A percentile compares a stretch with the other conserved stretches of the same genome.
Evolutionary conservation across 2,113 vertebrate species (phyloP).

Genomic region (Gymnobelideus leadbeateri): DNA sequence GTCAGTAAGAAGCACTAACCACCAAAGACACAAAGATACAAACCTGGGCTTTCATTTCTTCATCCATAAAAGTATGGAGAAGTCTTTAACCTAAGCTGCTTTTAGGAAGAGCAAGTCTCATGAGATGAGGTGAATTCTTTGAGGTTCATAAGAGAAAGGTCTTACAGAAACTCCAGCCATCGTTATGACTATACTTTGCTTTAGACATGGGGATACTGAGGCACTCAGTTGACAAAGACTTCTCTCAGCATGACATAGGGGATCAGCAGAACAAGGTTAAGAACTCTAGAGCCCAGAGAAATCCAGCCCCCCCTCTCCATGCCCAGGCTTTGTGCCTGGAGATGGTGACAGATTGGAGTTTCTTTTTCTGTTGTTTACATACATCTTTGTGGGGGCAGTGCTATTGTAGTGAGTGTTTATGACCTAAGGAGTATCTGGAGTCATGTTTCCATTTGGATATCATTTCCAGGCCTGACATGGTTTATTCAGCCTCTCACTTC

Average conservation of each 20-base stretch:
- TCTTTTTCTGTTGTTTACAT: conserved; percentile 13
- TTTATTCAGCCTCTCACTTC: neutral
- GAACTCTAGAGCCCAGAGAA: neutral
- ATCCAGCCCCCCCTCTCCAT: neutral
- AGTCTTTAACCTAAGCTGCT: neutral
- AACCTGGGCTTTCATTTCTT: neutral
- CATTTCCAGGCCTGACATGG: neutral
- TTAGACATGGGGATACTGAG: neutral
- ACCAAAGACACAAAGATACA: neutral
- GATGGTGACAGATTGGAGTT: neutral
- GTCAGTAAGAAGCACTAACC: neutral
- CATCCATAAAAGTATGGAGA: neutral
- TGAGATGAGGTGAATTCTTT: neutral
- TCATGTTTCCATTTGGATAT: conserved; percentile 17
- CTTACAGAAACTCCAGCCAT: neutral
- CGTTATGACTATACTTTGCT: neutral
- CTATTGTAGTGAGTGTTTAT: neutral
- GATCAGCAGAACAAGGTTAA: neutral
- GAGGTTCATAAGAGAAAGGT: neutral
- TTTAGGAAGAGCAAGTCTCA: neutral
- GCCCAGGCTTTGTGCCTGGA: neutral
- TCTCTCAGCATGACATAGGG: neutral
- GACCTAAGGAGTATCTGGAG: conserved; percentile 1
- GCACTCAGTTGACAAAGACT: neutral
- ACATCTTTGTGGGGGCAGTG: neutral